Conservation (phyloP, 2,113 vertebrate genomes). For the Scomber japonicus region DNA sequence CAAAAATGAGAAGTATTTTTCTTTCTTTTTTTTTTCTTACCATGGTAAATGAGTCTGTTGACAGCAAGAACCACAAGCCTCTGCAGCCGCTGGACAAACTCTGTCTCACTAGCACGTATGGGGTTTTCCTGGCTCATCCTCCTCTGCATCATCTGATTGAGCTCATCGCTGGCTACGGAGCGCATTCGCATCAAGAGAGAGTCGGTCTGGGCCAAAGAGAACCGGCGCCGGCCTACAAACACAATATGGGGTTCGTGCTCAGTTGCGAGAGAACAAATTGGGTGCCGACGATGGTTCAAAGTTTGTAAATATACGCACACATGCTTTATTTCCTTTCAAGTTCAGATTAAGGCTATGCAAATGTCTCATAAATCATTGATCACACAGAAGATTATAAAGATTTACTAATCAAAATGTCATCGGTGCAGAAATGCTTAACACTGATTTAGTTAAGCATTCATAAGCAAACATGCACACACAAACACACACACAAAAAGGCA, state of each 20-base stretch:
- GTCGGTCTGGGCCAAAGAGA: constrained; percentile 91
- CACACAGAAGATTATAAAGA: constrained; percentile 31
- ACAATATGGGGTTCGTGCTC: not conserved
- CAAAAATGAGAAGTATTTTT: not conserved
- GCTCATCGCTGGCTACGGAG: constrained; percentile 94
- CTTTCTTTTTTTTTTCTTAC: constrained; percentile 69
- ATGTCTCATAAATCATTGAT: constrained; percentile 26
- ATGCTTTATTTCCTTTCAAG: constrained; percentile 8
- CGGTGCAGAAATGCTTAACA: constrained; percentile 53
- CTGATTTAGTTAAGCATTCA: constrained; percentile 50
- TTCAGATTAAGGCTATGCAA: constrained; percentile 34
- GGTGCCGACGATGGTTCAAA: not conserved
- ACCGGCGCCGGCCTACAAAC: constrained; percentile 87
- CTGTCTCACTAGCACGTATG: constrained; percentile 89
- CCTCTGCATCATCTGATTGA: constrained; percentile 94
- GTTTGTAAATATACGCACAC: not conserved
- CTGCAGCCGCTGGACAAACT: constrained; percentile 94
- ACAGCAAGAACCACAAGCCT: constrained; percentile 92
- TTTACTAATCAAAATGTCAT: constrained; percentile 49
- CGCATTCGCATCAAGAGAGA: constrained; percentile 94
- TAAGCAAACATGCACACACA: constrained; percentile 51
- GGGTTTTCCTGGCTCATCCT: constrained; percentile 97
- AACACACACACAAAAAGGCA: constrained; percentile 56
- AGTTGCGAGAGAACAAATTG: not conserved
- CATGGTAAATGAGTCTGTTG: constrained; percentile 95